Conservation (phyloP, 2,113 vertebrate genomes). For the Melanotaenia duboulayi region DNA sequence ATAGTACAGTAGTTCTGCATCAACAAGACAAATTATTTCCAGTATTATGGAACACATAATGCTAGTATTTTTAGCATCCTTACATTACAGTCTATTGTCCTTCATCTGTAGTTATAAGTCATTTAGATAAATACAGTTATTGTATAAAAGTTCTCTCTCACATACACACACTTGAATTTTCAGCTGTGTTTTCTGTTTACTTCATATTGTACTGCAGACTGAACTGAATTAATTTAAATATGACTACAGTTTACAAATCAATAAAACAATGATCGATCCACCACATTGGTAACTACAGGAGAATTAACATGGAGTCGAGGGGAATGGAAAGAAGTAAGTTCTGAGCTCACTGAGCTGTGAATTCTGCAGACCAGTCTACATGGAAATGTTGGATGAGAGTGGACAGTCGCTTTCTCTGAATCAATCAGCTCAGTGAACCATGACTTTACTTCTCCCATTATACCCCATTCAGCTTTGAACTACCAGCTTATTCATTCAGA, state of each 20-base stretch:
- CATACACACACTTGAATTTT: no score
- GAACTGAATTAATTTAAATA: no score
- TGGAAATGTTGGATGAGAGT: constrained; percentile 9
- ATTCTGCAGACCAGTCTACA: constrained; percentile 28
- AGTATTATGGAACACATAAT: no score
- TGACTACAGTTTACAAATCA: neutral
- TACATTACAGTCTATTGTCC: no score
- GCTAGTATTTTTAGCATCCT: no score
- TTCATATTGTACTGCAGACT: no score
- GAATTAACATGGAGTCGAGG: neutral
- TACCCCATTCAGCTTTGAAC: neutral
- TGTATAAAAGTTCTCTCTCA: no score
- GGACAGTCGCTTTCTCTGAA: constrained; percentile 36
- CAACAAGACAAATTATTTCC: no score
- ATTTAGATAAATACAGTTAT: no score
- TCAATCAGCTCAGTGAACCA: constrained; percentile 51
- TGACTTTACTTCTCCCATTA: constrained; percentile 9
- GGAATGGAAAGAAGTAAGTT: neutral
- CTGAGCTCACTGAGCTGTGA: constrained; percentile 16
- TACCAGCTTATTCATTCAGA: constrained; percentile 9
- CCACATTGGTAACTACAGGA: neutral
- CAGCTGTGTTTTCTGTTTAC: no score
- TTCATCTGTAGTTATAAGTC: no score
- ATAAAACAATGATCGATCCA: constrained; percentile 16
- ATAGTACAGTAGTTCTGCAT: neutral